These are phyloP conservation scores for Nasonia giraulti DNA, from an alignment of 1,140 invertebrate genomes.

Conservation along the genomic window DNA sequence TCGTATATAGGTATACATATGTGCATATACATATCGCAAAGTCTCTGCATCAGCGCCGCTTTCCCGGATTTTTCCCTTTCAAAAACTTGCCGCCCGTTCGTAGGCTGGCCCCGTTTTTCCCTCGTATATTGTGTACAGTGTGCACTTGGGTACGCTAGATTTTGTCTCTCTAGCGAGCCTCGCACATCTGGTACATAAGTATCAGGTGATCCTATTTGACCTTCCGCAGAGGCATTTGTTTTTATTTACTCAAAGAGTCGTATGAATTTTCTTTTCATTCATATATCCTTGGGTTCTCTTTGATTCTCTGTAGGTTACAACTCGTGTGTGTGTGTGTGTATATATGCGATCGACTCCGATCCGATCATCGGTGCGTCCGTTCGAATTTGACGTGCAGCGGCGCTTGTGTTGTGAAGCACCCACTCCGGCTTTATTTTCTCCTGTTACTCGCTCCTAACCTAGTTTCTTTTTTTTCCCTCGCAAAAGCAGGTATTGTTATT, in stretches of 20 bases:
- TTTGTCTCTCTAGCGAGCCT: background rate
- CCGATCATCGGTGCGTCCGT: background rate
- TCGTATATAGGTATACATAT: background rate
- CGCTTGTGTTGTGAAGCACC: background rate
- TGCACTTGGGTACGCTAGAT: background rate
- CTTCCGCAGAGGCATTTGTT: background rate
- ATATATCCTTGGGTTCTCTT: background rate
- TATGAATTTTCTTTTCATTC: slow-evolving; percentile 22
- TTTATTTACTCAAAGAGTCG: background rate
- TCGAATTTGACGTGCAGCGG: background rate
- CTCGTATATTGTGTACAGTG: background rate
- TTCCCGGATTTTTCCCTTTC: background rate
- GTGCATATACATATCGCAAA: background rate
- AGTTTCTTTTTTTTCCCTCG: slow-evolving; percentile 11
- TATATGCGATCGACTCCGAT: background rate
- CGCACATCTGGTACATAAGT: background rate
- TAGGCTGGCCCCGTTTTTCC: background rate
- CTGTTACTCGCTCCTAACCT: slow-evolving; percentile 38
- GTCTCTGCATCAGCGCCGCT: background rate
- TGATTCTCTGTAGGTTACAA: slow-evolving; percentile 10
- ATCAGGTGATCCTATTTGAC: background rate
- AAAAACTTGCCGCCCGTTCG: background rate
- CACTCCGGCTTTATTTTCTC: slow-evolving; percentile 31
- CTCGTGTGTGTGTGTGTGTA: background rate
- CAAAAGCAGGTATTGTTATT: slow-evolving; percentile 26